These are phyloP conservation scores for Maconellicoccus hirsutus DNA, from an alignment of 1,140 invertebrate species.

Conservation along the genomic window DNA sequence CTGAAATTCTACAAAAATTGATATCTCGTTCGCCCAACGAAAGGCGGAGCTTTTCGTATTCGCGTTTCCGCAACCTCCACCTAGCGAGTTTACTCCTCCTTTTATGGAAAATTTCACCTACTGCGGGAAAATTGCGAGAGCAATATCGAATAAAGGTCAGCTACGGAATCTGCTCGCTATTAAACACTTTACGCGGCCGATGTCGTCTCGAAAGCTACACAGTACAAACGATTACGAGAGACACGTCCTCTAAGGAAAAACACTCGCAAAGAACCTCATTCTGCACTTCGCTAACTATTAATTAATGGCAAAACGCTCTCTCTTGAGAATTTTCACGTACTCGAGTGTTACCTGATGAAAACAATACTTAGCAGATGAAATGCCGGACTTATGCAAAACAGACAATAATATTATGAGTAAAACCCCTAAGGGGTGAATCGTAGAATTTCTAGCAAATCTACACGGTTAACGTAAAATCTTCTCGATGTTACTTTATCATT, in stretches of 20 bases:
- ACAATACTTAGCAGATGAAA: conserved; percentile 9
- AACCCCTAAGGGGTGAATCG: not conserved
- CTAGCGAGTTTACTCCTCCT: no score
- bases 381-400: conserved; percentile 7
- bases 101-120: no score
- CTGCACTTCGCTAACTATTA: conserved; percentile 8
- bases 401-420: not conserved
- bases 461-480: not conserved
- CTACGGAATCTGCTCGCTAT: no score
- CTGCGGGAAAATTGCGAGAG: no score
- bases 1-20: no score
- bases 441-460: not conserved
- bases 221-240: conserved; percentile 1
- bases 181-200: no score
- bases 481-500: no score
- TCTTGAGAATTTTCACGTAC: not conserved
- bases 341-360: not conserved
- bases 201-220: not conserved
- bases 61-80: no score
- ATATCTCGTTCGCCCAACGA: no score
- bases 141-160: no score
- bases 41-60: no score
- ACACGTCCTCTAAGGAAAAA: not conserved
- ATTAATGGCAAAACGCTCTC: not conserved
- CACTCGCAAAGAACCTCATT: conserved; percentile 1